These are phyloP conservation scores for Lasioglossum lativentre DNA, from an alignment of 2,888 invertebrate genomes.

Conservation along the genomic window DNA sequence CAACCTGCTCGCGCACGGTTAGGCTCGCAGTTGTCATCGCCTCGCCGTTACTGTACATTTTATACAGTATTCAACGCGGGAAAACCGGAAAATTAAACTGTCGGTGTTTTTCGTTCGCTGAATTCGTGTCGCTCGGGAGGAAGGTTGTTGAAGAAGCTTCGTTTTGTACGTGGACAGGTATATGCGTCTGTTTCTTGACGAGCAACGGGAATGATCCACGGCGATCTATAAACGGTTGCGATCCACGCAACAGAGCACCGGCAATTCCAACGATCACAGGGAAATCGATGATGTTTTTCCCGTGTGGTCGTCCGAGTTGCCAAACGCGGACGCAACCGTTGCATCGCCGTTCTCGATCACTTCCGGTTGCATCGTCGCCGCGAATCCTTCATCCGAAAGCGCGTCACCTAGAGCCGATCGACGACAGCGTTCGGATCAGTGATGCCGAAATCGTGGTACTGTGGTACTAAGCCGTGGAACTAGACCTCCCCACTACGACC, in stretches of 20 bases:
- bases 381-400: not conserved
- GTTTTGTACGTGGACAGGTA: conserved; percentile 52
- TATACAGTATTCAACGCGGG: conserved; percentile 27
- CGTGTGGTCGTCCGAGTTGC: conserved; percentile 51
- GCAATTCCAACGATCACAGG: conserved; percentile 56
- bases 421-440: conserved; percentile 16
- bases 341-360: conserved; percentile 18
- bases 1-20: not conserved
- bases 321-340: conserved; percentile 45
- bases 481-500: too few relatives aligned
- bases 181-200: conserved; percentile 9
- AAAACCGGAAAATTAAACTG: not conserved
- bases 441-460: too few relatives aligned
- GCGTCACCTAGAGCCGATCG: not conserved
- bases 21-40: conserved; percentile 6
- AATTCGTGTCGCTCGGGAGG: conserved; percentile 20
- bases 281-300: conserved; percentile 30
- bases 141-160: conserved; percentile 42
- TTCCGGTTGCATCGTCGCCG: not conserved
- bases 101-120: not conserved
- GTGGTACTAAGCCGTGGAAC: too few relatives aligned
- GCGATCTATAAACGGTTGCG: conserved; percentile 21
- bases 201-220: conserved; percentile 24
- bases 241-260: conserved; percentile 59
- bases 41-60: conserved; percentile 49